These are phyloP conservation scores for Phodopus roborovskii DNA, from an alignment of 2,113 vertebrate genomes.

Conservation along the genomic window DNA sequence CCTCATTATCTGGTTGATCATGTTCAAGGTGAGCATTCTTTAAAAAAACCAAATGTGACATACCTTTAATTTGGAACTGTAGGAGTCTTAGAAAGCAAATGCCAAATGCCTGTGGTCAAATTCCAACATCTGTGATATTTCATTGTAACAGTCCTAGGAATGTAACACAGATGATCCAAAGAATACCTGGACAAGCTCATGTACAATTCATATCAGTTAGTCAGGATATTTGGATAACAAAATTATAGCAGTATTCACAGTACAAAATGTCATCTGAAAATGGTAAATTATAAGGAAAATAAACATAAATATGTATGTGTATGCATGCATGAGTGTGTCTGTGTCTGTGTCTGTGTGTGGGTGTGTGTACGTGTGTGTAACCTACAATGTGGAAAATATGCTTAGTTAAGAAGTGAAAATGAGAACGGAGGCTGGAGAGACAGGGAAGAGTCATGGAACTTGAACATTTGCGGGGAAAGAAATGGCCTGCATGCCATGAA, in stretches of 20 bases:
- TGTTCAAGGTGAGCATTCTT: neutral
- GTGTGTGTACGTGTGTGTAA: neutral
- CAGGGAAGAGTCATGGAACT: too few relatives aligned
- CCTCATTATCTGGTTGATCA: neutral
- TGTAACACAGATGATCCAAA: neutral
- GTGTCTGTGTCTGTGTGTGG: neutral
- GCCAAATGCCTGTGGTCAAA: too few relatives aligned
- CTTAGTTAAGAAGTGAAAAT: neutral
- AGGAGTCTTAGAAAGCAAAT: neutral
- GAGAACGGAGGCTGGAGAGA: neutral
- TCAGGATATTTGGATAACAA: neutral
- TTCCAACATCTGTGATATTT: neutral
- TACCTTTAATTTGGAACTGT: neutral
- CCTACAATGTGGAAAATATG: neutral
- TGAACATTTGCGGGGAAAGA: neutral
- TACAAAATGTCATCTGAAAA: neutral
- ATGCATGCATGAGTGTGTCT: too few relatives aligned
- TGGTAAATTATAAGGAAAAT: neutral
- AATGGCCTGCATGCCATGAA: neutral
- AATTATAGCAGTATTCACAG: neutral
- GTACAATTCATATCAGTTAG: neutral
- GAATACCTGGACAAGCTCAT: neutral
- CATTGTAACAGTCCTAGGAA: neutral
- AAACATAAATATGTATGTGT: neutral
- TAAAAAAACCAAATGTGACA: neutral